These are phyloP conservation scores for Bos indicus DNA, from an alignment of 2,113 vertebrate species.

Conservation along the genomic window DNA sequence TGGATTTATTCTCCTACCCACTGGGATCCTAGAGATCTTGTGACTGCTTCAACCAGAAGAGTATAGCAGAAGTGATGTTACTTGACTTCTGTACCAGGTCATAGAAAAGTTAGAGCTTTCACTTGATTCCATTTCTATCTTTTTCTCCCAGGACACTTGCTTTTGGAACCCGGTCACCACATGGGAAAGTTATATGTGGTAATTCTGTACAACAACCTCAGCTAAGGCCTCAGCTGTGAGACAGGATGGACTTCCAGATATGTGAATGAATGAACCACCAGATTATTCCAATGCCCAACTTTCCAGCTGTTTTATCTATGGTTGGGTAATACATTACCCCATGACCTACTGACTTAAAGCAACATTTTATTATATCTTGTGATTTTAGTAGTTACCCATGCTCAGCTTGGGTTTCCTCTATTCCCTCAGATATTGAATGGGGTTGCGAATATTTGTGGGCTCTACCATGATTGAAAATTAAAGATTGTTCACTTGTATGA, in stretches of 20 bases:
- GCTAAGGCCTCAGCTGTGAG: not conserved
- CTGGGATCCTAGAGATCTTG: not conserved
- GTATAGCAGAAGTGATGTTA: not conserved
- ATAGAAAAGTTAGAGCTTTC: not conserved
- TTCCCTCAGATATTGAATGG: not conserved
- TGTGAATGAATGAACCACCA: not conserved
- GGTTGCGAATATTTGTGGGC: not conserved
- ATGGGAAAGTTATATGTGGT: not conserved
- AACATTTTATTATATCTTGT: not conserved
- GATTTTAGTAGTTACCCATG: not conserved
- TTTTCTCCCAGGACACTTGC: not conserved
- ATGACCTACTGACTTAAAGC: not conserved
- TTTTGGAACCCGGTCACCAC: not conserved
- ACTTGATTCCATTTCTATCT: not conserved
- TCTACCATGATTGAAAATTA: not conserved
- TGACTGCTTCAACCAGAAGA: not conserved
- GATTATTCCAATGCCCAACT: not conserved
- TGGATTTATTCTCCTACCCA: not conserved
- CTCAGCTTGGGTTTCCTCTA: not conserved
- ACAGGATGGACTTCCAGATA: not conserved
- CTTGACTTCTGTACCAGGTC: not conserved
- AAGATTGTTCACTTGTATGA: not conserved
- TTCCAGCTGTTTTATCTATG: not conserved
- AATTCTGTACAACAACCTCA: not conserved
- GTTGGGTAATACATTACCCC: not conserved